phyloP scores from a whole-genome alignment of 2,888 invertebrate species.

The Apocheima hispidaria region DNA sequence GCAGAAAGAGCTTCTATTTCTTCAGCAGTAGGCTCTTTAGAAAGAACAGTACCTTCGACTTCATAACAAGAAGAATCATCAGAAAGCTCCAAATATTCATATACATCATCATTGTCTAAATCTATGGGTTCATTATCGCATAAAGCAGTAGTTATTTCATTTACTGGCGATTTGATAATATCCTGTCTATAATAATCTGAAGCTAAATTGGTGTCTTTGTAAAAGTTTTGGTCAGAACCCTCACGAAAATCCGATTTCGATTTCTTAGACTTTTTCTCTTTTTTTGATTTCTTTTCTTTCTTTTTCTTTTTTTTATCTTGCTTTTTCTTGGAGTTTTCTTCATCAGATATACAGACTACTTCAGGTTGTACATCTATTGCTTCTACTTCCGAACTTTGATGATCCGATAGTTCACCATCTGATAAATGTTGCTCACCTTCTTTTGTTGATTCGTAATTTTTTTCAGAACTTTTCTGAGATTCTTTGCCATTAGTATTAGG shows the following conservation, averaged over 20 bases:
- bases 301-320: conserved; percentile 70
- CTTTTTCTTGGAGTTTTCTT: conserved; percentile 58
- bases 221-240: conserved; percentile 69
- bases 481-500: conserved; percentile 7
- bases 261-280: conserved; percentile 64
- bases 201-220: conserved; percentile 46
- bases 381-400: conserved; percentile 71
- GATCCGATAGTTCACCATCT: conserved; percentile 62
- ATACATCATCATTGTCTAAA: conserved; percentile 41
- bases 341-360: conserved; percentile 84
- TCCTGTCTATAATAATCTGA: conserved; percentile 6
- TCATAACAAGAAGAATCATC: conserved; percentile 75
- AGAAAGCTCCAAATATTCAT: conserved; percentile 73
- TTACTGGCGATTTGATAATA: conserved; percentile 1
- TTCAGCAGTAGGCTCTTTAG: conserved; percentile 76
- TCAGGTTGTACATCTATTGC: conserved; percentile 70
- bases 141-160: neutral
- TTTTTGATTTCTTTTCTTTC: conserved; percentile 75
- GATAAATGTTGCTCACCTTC: conserved; percentile 32
- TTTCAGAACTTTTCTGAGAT: conserved; percentile 4
- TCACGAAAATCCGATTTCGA: conserved; percentile 72
- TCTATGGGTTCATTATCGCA: conserved; percentile 17
- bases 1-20: conserved; percentile 81
- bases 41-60: conserved; percentile 69
- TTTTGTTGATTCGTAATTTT: conserved; percentile 8